phyloP scores from a whole-genome alignment of 2,888 invertebrate genomes.

The Galerucella nymphaeae region DNA sequence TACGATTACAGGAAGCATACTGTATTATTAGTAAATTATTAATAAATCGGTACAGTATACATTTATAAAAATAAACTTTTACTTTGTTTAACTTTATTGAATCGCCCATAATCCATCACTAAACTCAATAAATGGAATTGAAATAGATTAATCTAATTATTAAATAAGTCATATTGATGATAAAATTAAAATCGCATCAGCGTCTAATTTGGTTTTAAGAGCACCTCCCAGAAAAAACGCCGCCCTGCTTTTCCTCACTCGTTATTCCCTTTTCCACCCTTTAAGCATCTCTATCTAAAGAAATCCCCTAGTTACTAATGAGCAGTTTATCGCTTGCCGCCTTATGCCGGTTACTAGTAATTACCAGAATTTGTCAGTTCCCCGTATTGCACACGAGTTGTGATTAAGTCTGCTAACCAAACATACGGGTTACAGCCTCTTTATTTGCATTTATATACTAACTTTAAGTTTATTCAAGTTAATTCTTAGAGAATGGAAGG shows the following conservation, averaged over 20 bases:
- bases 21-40: too few relatives aligned
- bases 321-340: slow-evolving; percentile 57
- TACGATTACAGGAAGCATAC: too few relatives aligned
- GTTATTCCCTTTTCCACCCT: slow-evolving; percentile 7
- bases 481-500: slow-evolving; percentile 27
- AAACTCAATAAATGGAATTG: too few relatives aligned
- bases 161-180: background rate
- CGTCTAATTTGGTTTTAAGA: background rate
- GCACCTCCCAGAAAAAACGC: background rate
- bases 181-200: background rate
- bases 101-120: too few relatives aligned
- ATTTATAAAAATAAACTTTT: too few relatives aligned
- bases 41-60: too few relatives aligned
- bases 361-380: slow-evolving; percentile 58
- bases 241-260: background rate
- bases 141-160: too few relatives aligned
- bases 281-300: slow-evolving; percentile 21
- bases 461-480: slow-evolving; percentile 43
- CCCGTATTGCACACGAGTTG: slow-evolving; percentile 50
- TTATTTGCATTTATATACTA: slow-evolving; percentile 44
- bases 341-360: slow-evolving; percentile 57
- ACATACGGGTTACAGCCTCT: slow-evolving; percentile 43
- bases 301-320: slow-evolving; percentile 52
- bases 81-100: too few relatives aligned
- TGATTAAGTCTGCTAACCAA: slow-evolving; percentile 54